phyloP scores from a whole-genome alignment of 2,797 vertebrate species.

The Carapus acus region DNA sequence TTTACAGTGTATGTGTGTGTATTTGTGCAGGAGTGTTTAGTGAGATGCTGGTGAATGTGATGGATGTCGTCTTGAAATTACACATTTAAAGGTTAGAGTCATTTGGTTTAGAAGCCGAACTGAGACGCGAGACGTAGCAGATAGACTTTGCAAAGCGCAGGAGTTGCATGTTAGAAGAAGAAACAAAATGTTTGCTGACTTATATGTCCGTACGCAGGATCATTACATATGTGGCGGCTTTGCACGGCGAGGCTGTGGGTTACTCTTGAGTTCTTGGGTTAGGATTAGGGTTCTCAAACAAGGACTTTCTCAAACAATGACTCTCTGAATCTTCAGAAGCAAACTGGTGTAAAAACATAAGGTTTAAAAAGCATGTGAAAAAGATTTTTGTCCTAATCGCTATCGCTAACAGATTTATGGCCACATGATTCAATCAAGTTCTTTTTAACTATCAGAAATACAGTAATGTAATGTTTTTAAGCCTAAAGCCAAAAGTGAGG shows the following conservation, averaged over 20 bases:
- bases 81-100: neutral
- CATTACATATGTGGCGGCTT: neutral
- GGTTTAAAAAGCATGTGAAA: neutral
- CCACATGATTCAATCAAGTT: neutral
- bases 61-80: neutral
- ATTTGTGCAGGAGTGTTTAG: conserved; percentile 12
- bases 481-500: neutral
- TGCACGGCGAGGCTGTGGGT: too few species aligned
- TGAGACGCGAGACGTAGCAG: neutral
- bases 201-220: conserved; percentile 2
- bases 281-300: too few species aligned
- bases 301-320: neutral
- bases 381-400: neutral
- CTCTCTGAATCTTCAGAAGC: neutral
- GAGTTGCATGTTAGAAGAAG: too few species aligned
- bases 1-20: conserved; percentile 16
- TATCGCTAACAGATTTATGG: neutral
- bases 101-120: neutral
- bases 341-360: neutral
- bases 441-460: neutral
- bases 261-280: too few species aligned
- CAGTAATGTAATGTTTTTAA: neutral
- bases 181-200: too few species aligned
- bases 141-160: too few species aligned
- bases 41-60: conserved; percentile 40